Conservation (phyloP, 2,113 vertebrate species). For the Galeopterus variegatus region DNA sequence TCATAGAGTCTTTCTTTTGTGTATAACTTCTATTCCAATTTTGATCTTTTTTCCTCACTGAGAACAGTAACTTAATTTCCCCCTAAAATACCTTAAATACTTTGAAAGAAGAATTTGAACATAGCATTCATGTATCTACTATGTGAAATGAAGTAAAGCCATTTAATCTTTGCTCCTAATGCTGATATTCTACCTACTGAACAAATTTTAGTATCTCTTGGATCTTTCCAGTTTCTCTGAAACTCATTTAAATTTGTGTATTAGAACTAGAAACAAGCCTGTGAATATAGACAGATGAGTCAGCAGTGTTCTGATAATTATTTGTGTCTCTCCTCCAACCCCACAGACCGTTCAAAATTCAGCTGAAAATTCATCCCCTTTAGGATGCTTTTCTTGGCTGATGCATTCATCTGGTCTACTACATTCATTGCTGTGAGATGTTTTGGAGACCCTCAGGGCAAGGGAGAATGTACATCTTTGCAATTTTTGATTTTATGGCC, state of each 20-base stretch:
- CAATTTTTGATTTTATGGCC: background rate
- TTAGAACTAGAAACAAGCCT: background rate
- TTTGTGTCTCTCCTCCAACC: background rate
- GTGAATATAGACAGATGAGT: background rate
- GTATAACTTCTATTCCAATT: constrained; percentile 31
- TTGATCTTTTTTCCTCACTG: constrained; percentile 20
- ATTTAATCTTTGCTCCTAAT: constrained; percentile 49
- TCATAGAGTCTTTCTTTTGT: constrained; percentile 14
- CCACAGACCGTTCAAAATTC: constrained; percentile 34
- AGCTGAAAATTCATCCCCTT: background rate
- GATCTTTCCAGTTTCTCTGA: constrained; percentile 45
- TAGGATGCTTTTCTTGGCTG: background rate
- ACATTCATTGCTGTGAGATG: constrained; percentile 4
- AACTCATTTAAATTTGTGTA: constrained; percentile 34
- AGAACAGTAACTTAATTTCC: constrained; percentile 34
- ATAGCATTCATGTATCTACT: background rate
- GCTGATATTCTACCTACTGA: background rate
- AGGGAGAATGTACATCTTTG: background rate
- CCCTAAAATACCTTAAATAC: background rate
- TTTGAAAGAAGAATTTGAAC: constrained; percentile 6
- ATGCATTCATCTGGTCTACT: background rate
- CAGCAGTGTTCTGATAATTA: background rate
- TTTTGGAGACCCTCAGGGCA: constrained; percentile 20
- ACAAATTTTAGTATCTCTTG: constrained; percentile 10
- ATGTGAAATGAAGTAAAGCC: constrained; percentile 22